Conservation (phyloP, 2,797 vertebrate genomes). For the Phalloptychus januarius region DNA sequence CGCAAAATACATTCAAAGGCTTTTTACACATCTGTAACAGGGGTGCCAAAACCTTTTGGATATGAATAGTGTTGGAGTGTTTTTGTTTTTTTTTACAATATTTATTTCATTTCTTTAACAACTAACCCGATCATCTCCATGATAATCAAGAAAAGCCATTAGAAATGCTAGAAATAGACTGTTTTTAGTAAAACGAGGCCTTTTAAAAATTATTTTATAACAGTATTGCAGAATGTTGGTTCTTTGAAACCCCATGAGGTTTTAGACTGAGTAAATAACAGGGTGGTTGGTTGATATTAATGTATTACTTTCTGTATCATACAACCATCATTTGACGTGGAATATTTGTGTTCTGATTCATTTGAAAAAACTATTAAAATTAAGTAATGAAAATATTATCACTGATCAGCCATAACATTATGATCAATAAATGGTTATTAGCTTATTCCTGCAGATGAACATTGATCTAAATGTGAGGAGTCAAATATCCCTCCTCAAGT, state of each 20-base stretch:
- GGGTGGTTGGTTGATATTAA: background rate
- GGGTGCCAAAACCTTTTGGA: background rate
- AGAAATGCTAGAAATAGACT: background rate
- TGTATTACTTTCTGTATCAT: background rate
- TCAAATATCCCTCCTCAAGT: background rate
- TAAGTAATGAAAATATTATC: conserved; percentile 14
- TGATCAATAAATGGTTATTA: background rate
- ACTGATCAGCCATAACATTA: conserved; percentile 5
- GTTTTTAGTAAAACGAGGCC: background rate
- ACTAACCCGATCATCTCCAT: conserved; percentile 35
- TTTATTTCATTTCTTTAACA: conserved; percentile 19
- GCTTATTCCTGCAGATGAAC: background rate
- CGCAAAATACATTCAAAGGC: background rate
- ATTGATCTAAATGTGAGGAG: background rate
- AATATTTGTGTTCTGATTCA: conserved; percentile 24
- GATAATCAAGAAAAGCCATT: conserved; percentile 14
- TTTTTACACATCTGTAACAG: background rate
- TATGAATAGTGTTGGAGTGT: background rate
- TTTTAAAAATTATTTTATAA: background rate
- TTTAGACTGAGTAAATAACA: background rate
- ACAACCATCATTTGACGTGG: conserved; percentile 3
- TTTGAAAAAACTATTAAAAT: background rate
- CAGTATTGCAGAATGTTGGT: background rate
- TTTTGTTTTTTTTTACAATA: background rate
- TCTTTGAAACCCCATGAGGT: background rate